A percentile compares a stretch with the other conserved stretches of the same genome.
These are phyloP conservation scores for Plebejus argus DNA, from an alignment of 2,888 invertebrate species.

Conservation along the genomic window DNA sequence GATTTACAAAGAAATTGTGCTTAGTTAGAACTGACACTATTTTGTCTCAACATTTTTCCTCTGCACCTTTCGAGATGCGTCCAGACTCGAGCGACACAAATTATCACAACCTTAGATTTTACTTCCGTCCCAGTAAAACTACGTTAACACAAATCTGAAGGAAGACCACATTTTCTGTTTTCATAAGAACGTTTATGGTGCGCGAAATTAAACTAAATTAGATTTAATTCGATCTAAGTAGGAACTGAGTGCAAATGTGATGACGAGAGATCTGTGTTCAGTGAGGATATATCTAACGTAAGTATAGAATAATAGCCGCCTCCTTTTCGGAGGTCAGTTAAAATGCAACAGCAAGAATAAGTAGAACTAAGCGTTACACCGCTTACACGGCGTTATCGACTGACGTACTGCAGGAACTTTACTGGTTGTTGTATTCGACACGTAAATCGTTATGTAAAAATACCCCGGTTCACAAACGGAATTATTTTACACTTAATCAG, in stretches of 20 bases:
- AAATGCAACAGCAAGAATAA: conserved; percentile 69
- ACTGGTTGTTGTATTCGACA: conserved; percentile 35
- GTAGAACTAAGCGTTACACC: conserved; percentile 40
- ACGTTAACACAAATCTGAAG: conserved; percentile 52
- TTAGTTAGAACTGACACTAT: conserved; percentile 23
- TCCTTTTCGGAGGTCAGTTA: conserved; percentile 36
- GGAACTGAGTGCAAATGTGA: conserved; percentile 78
- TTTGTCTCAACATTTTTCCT: neutral
- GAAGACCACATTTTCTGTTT: conserved; percentile 66
- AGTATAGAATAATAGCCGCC: conserved; percentile 51
- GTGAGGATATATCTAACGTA: conserved; percentile 52
- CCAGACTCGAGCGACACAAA: conserved; percentile 15
- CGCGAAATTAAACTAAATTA: conserved; percentile 65
- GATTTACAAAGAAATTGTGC: conserved; percentile 25
- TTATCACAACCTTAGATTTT: conserved; percentile 34
- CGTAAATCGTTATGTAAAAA: conserved; percentile 23
- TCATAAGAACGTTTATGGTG: conserved; percentile 45
- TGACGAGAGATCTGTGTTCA: conserved; percentile 68
- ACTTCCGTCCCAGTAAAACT: conserved; percentile 26
- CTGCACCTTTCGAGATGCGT: conserved; percentile 18
- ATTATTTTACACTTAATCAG: conserved; percentile 25
- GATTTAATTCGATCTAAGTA: conserved; percentile 72
- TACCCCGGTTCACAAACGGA: conserved; percentile 13
- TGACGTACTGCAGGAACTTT: conserved; percentile 51
- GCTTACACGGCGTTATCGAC: conserved; percentile 40